Evolutionary conservation across 2,797 vertebrate species (phyloP).

Genomic region (Parauchenoglanis punctatus): DNA sequence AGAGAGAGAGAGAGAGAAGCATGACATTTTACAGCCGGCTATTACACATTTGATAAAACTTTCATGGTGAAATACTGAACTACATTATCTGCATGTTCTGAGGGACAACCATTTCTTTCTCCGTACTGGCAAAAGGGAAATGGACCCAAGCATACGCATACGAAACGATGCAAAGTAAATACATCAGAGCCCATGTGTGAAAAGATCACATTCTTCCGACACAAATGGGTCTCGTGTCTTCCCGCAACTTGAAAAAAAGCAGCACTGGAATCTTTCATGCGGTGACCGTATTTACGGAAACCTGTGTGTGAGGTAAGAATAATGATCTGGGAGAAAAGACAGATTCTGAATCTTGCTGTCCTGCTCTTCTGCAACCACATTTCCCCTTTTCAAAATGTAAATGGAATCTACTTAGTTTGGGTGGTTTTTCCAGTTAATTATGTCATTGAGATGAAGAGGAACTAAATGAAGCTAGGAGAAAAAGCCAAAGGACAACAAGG

Average conservation of each 20-base stretch:
- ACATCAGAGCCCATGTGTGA: constrained; percentile 36
- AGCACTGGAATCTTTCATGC: background rate
- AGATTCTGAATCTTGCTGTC: constrained; percentile 61
- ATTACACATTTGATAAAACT: constrained; percentile 54
- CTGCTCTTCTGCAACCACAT: constrained; percentile 51
- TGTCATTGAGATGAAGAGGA: constrained; percentile 92
- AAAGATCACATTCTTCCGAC: constrained; percentile 50
- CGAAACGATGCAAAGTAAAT: constrained; percentile 50
- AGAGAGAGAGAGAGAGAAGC: constrained; percentile 40
- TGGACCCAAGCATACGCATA: constrained; percentile 23
- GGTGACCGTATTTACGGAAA: background rate
- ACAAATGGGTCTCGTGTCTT: constrained; percentile 24
- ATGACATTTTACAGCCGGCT: constrained; percentile 52
- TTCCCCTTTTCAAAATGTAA: constrained; percentile 62
- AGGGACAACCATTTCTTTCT: constrained; percentile 42
- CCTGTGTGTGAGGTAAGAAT: constrained; percentile 43
- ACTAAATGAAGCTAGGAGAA: constrained; percentile 89
- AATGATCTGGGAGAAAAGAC: constrained; percentile 53
- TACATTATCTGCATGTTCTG: constrained; percentile 45
- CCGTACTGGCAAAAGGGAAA: constrained; percentile 44
- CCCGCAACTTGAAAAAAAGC: background rate
- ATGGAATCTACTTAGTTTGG: constrained; percentile 80
- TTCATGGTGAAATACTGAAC: constrained; percentile 51
- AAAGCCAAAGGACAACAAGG: constrained; percentile 96
- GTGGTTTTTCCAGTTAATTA: constrained; percentile 89